Conservation (phyloP, 2,113 vertebrate genomes). For the Prinia subflava region DNA sequence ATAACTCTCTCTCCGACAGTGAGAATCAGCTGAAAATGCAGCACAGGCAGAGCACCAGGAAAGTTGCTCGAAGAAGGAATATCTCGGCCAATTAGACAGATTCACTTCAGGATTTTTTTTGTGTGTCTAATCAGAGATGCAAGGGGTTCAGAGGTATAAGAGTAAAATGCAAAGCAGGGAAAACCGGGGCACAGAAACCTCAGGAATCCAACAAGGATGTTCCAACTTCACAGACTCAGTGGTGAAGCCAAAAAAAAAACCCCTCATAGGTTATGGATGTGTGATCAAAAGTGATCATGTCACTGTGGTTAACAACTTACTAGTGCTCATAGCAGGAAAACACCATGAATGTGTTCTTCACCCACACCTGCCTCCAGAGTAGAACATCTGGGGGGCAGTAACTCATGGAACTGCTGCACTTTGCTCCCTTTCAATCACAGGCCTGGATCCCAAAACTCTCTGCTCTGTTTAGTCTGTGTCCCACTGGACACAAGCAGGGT, state of each 20-base stretch:
- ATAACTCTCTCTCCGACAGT: neutral
- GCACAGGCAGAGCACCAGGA: neutral
- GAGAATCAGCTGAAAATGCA: neutral
- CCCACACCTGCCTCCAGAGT: neutral
- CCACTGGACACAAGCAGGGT: neutral
- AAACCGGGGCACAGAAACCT: neutral
- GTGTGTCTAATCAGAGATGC: neutral
- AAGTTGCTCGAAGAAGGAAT: neutral
- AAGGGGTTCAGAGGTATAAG: neutral
- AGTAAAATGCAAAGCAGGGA: neutral
- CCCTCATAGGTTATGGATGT: neutral
- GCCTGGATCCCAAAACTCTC: neutral
- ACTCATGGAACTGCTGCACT: neutral
- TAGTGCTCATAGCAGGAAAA: neutral
- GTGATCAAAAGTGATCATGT: neutral
- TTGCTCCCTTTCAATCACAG: neutral
- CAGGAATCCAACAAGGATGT: neutral
- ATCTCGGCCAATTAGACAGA: neutral
- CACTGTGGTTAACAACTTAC: neutral
- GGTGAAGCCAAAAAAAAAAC: neutral
- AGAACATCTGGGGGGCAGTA: neutral
- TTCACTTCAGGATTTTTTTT: neutral
- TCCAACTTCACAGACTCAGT: neutral
- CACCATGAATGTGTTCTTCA: neutral
- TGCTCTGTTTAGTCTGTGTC: neutral